phyloP scores from a whole-genome alignment of 1,140 invertebrate genomes.

The Musca vetustissima region DNA sequence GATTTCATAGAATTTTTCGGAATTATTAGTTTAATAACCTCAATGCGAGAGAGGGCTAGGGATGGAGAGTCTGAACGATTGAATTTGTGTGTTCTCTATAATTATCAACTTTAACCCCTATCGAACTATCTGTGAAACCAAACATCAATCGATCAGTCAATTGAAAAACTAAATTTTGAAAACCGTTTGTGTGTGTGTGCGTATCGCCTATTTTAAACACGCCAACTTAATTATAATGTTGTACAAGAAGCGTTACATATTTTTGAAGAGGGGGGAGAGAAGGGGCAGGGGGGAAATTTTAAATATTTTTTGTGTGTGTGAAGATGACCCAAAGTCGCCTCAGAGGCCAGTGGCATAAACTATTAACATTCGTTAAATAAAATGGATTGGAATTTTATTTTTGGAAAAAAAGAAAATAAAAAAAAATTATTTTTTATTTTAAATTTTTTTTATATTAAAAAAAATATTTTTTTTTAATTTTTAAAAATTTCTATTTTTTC shows the following conservation, averaged over 20 bases:
- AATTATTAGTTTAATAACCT: slow-evolving; percentile 20
- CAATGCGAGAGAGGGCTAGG: no score
- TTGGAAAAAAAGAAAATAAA: no score
- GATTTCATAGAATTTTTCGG: slow-evolving; percentile 4
- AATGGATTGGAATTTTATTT: no score
- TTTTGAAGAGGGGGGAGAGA: neutral
- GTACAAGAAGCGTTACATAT: slow-evolving; percentile 7
- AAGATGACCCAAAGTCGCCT: slow-evolving; percentile 3
- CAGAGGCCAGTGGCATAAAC: no score
- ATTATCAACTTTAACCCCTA: neutral
- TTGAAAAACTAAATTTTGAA: slow-evolving; percentile 10
- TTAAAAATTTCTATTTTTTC: no score
- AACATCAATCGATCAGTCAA: slow-evolving; percentile 22
- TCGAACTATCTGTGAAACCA: neutral
- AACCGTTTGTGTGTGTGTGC: neutral
- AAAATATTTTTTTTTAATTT: no score
- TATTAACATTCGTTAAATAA: no score
- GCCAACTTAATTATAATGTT: slow-evolving; percentile 16
- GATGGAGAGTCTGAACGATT: no score
- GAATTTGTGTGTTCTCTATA: neutral
- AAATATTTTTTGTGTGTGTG: neutral
- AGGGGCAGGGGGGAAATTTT: neutral
- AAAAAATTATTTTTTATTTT: no score
- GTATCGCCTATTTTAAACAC: slow-evolving; percentile 11
- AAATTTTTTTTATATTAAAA: no score